Base-by-base conservation (phyloP, 2,888 invertebrate species). In the Diarsia brunnea region DNA sequence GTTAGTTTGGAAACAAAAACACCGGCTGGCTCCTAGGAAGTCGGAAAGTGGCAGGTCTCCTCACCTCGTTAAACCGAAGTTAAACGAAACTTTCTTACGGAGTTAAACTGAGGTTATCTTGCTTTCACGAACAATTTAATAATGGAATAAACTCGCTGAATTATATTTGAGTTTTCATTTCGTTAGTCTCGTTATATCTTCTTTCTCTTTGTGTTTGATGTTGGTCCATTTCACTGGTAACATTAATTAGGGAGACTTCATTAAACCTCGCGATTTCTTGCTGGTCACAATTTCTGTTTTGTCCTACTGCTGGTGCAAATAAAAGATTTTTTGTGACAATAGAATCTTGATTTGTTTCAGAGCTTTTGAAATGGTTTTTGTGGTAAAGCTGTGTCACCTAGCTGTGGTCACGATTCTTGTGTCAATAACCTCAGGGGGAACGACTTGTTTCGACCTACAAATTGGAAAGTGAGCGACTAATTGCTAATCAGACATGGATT, bases 81-180 rank as follows among this genome's bases (percentile, higher is more conserved):
- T 90, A 88, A 90, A 86, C 89, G 86, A 84, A 90, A 90, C 88
- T 91, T 89, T 88, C 85, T 81, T 85, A 85, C 81, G 76, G 85
- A 90, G 89, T 88, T 89, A 89, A 89, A 87, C 87, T 87, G 90
- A 88, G 94, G 95, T 93, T 95, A 95, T 95, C 95, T 92, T 91
- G 91, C 91, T 92, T 95, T 95, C 93, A 95, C 95, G 94, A 95
- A 94, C 95, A 95, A 95, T 95, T 95, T 95, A 95, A 95, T 95
- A 95, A 95, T 93, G 93, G 92, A 93, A 94, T 93, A 94, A 94
- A 93, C 92, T 91, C 90, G 84, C 89, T 91, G 91, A 94, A 92
- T 93, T 94, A 93, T 93, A 92, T 93, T 93, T 91, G 91, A 92
- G 89, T 91, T 93, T 92, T 92, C 91, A 89, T 90, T 91, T 89